Evolutionary conservation across 2,113 vertebrate species (phyloP).

Genomic region (Tauraco erythrolophus): DNA sequence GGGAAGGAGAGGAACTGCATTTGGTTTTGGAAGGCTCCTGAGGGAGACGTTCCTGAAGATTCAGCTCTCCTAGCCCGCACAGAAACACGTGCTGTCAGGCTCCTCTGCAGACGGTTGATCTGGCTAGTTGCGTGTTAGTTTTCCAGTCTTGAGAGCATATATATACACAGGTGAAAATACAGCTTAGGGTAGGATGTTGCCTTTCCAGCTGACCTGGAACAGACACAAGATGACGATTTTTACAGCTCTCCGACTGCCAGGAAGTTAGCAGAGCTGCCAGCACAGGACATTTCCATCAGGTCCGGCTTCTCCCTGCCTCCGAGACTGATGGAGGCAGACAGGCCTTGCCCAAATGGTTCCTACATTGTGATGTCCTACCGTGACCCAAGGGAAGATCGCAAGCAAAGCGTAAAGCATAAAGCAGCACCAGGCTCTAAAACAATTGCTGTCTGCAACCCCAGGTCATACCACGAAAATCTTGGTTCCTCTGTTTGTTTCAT

Average conservation of each 20-base stretch:
- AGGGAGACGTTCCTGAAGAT: neutral
- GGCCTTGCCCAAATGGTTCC: neutral
- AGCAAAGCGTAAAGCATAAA: neutral
- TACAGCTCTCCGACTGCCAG: neutral
- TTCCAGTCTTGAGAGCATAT: neutral
- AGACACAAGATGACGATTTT: neutral
- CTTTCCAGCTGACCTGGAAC: neutral
- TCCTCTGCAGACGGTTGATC: neutral
- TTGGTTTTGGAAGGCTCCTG: neutral
- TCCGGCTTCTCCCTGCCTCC: neutral
- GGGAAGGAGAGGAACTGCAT: neutral
- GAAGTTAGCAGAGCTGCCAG: neutral
- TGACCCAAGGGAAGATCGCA: neutral
- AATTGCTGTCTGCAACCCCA: neutral
- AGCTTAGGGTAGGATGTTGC: neutral
- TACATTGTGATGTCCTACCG: neutral
- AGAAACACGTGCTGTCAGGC: fast-evolving
- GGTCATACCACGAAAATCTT: neutral
- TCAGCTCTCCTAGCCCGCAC: fast-evolving
- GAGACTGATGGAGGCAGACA: neutral
- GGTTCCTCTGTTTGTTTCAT: neutral
- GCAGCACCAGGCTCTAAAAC: neutral
- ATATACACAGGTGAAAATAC: neutral
- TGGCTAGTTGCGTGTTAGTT: neutral
- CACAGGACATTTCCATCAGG: neutral